These are phyloP conservation scores for Gasterosteus aculeatus DNA, from an alignment of 2,113 vertebrate genomes.

Conservation along the genomic window DNA sequence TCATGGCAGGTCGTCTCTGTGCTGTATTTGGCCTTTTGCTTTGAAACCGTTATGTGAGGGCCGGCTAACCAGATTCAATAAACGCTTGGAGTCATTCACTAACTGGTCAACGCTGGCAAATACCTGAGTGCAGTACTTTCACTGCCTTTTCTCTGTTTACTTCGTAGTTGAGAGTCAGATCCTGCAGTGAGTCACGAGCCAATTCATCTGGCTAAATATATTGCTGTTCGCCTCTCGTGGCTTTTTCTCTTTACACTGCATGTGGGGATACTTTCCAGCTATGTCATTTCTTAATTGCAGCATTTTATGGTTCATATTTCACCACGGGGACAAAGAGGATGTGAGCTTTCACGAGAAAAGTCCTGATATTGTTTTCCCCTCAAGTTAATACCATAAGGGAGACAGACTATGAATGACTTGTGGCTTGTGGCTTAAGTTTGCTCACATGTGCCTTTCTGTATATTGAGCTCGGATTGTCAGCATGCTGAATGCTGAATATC, in stretches of 20 bases:
- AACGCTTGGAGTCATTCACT: neutral
- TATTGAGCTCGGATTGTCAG: neutral
- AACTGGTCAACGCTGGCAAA: neutral
- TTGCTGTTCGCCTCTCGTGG: neutral
- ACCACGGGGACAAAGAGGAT: neutral
- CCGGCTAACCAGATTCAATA: neutral
- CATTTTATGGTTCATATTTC: conserved; percentile 8
- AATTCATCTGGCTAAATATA: neutral
- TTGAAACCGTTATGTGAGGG: neutral
- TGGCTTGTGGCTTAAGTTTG: too few species aligned
- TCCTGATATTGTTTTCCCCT: neutral
- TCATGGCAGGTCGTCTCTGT: neutral
- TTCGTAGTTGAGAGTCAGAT: neutral
- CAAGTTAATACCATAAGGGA: neutral
- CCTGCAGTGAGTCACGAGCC: neutral
- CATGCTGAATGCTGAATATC: neutral
- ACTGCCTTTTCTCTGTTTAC: neutral
- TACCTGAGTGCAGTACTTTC: neutral
- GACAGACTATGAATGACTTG: neutral
- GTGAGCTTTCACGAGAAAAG: neutral
- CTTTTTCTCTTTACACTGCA: neutral
- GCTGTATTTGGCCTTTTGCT: neutral
- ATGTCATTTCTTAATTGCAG: neutral
- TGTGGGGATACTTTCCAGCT: neutral
- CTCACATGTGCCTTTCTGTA: neutral